Percentiles rank a stretch among this genome's conserved stretches.
These are phyloP conservation scores for Zelleria hepariella DNA, from an alignment of 2,888 invertebrate genomes.

Conservation along the genomic window DNA sequence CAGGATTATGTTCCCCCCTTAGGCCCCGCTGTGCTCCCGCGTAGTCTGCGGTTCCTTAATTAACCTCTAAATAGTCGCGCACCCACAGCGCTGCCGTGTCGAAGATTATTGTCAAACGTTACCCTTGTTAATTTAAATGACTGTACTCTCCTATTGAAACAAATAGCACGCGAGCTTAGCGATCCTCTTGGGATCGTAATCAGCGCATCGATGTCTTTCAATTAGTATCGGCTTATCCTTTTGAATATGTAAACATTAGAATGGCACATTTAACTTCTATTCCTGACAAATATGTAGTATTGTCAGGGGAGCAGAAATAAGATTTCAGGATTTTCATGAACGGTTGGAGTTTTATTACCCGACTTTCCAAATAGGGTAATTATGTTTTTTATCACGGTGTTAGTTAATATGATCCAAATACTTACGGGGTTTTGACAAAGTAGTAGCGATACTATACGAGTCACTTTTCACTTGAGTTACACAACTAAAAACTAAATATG, in stretches of 20 bases:
- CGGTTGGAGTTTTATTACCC: too few species aligned
- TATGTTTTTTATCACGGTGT: too few species aligned
- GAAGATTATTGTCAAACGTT: constrained; percentile 59
- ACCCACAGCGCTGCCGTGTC: constrained; percentile 41
- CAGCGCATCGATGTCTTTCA: neutral
- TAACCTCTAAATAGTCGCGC: constrained; percentile 65
- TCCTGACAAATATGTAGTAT: too few species aligned
- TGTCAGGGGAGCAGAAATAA: too few species aligned
- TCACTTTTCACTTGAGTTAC: too few species aligned
- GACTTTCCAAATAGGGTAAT: too few species aligned
- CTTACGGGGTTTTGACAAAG: too few species aligned
- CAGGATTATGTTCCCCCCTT: constrained; percentile 50
- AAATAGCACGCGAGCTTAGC: neutral
- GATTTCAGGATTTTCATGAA: too few species aligned
- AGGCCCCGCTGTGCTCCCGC: constrained; percentile 10
- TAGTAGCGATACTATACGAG: too few species aligned
- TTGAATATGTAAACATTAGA: neutral
- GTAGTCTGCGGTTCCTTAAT: constrained; percentile 66
- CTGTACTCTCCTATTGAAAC: constrained; percentile 53
- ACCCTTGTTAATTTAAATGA: constrained; percentile 61
- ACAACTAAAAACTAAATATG: too few species aligned
- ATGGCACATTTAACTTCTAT: too few species aligned
- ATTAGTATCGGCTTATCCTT: neutral
- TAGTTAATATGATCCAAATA: too few species aligned
- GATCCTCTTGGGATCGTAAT: neutral